Base-by-base conservation (phyloP, 2,113 vertebrate species). In the Calonectris borealis region DNA sequence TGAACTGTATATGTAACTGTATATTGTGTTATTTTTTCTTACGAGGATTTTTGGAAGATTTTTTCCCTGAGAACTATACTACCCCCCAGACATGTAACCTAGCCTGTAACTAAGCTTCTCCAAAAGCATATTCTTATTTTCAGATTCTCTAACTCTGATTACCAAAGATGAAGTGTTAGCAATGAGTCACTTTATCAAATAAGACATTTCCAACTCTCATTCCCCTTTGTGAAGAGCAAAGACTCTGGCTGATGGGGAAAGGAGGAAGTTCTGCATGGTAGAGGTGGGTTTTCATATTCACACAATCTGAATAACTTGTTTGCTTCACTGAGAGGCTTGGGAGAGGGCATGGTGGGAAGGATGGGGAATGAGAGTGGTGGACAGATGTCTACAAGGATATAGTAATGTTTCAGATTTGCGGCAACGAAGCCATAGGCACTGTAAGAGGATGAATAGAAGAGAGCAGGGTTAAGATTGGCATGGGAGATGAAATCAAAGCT, bases 1-100 rank as follows among this genome's bases (percentile, higher is more conserved):
- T 96, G 77, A 60, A 94, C 92, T 89, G 83, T 86, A 79, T 85
- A 78, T 95, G 80, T 75, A 92, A 92, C 80, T 95, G 83, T 92
- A 94, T 57, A 89, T 89, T 57, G 61, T 0, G 1, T 75, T 92
- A 48, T 86, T 91, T 94, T 76, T 92, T 61, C 78, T 85, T 85
- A 77, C 0, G 3, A 94, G 48, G 61, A 88, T 82, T 79, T 93
- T 79, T 89, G 69, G 34, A 68, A 57, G 68, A 66, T 84, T 95
- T 64, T 93, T 75, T 51, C 76, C 16, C 40, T 88, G 79, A 92
- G 75, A 93, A 46, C 13, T 26, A 51, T 9, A 4, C 5, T 49
- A 17, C 8, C 27, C n/a, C 46, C 42, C 15, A 3, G 60, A 31
- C 10, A 6, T 20, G 12, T 44, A 89, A 75, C 34, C 27, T 40